phyloP scores from a whole-genome alignment of 2,888 invertebrate genomes.

The Epistrophe eligans region DNA sequence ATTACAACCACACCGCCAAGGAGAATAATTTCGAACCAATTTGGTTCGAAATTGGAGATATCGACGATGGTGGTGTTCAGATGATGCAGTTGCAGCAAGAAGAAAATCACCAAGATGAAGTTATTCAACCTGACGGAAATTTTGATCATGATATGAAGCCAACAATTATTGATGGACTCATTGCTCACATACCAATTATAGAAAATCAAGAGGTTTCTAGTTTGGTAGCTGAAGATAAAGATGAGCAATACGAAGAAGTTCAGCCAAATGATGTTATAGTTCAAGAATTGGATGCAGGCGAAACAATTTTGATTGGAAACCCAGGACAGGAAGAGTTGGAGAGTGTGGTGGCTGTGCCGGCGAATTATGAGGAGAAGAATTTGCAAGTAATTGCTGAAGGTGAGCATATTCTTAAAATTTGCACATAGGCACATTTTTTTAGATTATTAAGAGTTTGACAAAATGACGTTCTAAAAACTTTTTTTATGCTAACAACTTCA shows the following conservation, averaged over 20 bases:
- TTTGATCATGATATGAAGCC: constrained; percentile 17
- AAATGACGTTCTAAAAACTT: too few relatives aligned
- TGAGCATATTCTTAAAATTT: background rate
- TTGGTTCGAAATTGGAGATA: constrained; percentile 58
- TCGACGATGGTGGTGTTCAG: constrained; percentile 16
- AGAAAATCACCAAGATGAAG: background rate
- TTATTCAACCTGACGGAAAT: background rate
- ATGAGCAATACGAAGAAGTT: constrained; percentile 28
- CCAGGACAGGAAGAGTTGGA: background rate
- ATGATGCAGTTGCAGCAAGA: background rate
- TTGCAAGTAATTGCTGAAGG: constrained; percentile 58
- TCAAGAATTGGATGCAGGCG: constrained; percentile 11
- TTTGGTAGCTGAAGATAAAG: constrained; percentile 47
- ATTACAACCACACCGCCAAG: constrained; percentile 84
- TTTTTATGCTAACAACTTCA: too few relatives aligned
- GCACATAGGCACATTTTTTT: too few relatives aligned
- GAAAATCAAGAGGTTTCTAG: constrained; percentile 30
- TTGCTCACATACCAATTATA: constrained; percentile 39
- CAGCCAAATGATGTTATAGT: background rate
- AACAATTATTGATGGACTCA: background rate
- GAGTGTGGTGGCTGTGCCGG: background rate
- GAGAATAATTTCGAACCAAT: constrained; percentile 78
- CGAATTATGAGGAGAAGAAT: constrained; percentile 26
- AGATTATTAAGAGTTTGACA: too few relatives aligned
- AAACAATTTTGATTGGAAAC: constrained; percentile 27